Evolutionary conservation across 2,113 vertebrate species (phyloP).

Genomic region (Onychorhynchus coronatus): DNA sequence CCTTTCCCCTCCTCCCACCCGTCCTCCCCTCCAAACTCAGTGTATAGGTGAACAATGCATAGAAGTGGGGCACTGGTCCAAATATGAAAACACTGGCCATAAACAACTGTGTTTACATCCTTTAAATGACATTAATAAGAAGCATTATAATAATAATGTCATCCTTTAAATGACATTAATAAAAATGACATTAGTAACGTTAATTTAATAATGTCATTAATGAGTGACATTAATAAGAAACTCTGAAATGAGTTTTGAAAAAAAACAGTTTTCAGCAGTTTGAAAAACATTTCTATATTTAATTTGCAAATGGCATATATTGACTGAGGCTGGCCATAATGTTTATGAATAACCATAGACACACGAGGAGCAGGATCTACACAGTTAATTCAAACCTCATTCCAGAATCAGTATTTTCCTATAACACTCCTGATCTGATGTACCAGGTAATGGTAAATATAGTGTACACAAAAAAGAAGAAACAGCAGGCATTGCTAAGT

Average conservation of each 20-base stretch:
- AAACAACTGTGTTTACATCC: background rate
- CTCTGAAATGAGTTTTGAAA: conserved; percentile 47
- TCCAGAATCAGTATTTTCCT: conserved; percentile 33
- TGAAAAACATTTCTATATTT: background rate
- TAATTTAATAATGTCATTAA: too few species aligned
- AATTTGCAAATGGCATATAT: conserved; percentile 61
- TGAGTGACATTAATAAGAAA: conserved; percentile 26
- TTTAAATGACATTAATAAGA: conserved; percentile 40
- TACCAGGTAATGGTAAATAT: conserved; percentile 34
- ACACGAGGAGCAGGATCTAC: conserved; percentile 47
- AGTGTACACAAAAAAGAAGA: conserved; percentile 9
- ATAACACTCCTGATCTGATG: conserved; percentile 28
- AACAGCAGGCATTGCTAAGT: background rate
- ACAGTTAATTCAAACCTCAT: conserved; percentile 44
- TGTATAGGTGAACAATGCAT: background rate
- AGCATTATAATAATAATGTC: too few species aligned
- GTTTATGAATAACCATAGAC: conserved; percentile 71
- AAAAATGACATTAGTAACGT: too few species aligned
- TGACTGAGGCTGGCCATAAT: conserved; percentile 54
- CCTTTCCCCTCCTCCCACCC: background rate
- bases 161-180: conserved; percentile 41
- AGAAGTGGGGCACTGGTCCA: background rate
- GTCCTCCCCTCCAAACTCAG: background rate
- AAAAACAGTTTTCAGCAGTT: conserved; percentile 63
- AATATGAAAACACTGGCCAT: background rate